Base-by-base conservation (phyloP, 2,888 invertebrate species). In the Myopa testacea region DNA sequence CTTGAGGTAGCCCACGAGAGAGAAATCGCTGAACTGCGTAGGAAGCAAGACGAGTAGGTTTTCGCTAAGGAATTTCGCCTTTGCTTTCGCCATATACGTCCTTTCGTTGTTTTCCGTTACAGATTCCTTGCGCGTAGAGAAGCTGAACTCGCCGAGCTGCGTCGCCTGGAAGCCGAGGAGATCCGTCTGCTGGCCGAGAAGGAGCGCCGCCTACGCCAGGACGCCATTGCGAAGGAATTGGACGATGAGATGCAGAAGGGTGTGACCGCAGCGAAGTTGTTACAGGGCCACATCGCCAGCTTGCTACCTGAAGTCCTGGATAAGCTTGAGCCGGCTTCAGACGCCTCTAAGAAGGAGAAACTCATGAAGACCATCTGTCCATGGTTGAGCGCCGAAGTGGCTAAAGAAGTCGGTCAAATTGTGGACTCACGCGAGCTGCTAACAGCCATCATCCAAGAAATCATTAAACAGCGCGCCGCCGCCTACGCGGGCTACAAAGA, bases 1-100 rank as follows among this genome's bases (percentile, higher is more conserved):
- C 92, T 95, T 16, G 98, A 98, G 89, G 96, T 96, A 58, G 92
- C 97, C 83, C 96, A 98, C 88, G 98, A 98, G 88, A 97, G 98
- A 89, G 98, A 98, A 90, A 90, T 97, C 82, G 94, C 94, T 5
- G 92, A 94, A 40, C 90, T 98, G 82, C 91, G 94, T 78, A 93
- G 94, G 85, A 95, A 96, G 70, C 89, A 89, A 79, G 86, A 89
- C 81, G 85, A 87, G 89, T 89, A 84, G 80, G 83, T 81, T 65
- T 65, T 38, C 8, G 34, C 10, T 38, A 6, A 3, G 6, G 45
- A 10, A 45, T 45, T 45, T 10, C 10, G 8, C 8, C 3, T 1
- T 10, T 2, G n/a, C 40, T 58, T 67, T 16, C 14, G 34, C 14
- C n/a, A 26, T 16, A 38, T 8, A n/a, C 55, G 37, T 50, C 62